Conservation (phyloP, 2,888 invertebrate genomes). For the Abrostola triplasia region DNA sequence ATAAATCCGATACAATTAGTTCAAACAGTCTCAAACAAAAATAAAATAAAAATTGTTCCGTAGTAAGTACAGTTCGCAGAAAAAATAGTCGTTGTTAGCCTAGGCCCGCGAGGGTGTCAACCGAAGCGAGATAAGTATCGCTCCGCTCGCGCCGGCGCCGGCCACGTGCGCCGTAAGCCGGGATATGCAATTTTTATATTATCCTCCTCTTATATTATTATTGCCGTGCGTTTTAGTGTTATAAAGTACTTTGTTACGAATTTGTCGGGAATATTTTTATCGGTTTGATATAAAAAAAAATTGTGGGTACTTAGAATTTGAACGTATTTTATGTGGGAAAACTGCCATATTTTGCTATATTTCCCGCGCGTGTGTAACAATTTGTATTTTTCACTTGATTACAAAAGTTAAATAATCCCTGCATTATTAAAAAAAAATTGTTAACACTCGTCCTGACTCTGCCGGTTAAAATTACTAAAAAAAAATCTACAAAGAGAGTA, state of each 20-base stretch:
- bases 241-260: slow-evolving; percentile 67
- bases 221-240: slow-evolving; percentile 61
- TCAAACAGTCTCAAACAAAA: slow-evolving; percentile 11
- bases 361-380: no score
- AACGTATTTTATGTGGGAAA: no score
- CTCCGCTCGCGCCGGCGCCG: slow-evolving; percentile 47
- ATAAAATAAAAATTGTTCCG: slow-evolving; percentile 16
- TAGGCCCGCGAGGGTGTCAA: slow-evolving; percentile 70
- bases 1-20: slow-evolving; percentile 3
- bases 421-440: no score
- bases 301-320: no score
- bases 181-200: slow-evolving; percentile 79
- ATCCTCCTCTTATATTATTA: slow-evolving; percentile 72
- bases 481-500: no score
- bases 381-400: no score
- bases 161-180: slow-evolving; percentile 78
- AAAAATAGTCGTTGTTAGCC: slow-evolving; percentile 50
- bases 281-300: no score
- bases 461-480: no score
- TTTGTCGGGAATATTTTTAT: slow-evolving; percentile 18
- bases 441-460: no score
- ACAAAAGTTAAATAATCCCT: no score
- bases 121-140: slow-evolving; percentile 82
- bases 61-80: slow-evolving; percentile 43
- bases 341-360: no score